These are phyloP conservation scores for Phalacrocorax brasilianus DNA, from an alignment of 2,113 vertebrate genomes.

Conservation along the genomic window DNA sequence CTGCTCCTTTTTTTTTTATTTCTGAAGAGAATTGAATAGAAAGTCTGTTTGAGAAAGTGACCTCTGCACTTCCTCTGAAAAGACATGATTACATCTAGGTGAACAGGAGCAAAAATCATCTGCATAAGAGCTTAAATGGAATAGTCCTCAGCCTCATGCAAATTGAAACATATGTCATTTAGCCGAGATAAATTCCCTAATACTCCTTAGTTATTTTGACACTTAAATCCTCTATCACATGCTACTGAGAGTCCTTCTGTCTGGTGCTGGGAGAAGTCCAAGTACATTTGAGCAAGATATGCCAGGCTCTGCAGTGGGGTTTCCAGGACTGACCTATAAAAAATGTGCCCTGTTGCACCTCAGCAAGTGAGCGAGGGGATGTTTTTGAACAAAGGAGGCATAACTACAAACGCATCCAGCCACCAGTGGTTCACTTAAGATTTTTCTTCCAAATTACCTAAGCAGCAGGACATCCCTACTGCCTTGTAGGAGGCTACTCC, in stretches of 20 bases:
- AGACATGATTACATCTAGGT: background rate
- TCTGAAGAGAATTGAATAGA: background rate
- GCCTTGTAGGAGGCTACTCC: background rate
- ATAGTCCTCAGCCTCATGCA: slow-evolving; percentile 10
- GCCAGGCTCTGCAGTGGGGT: background rate
- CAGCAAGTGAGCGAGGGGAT: background rate
- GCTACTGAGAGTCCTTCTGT: background rate
- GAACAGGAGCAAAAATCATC: slow-evolving; percentile 5
- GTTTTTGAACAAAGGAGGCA: background rate
- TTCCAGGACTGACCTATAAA: background rate
- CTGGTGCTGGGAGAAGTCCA: slow-evolving; percentile 2
- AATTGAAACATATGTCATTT: slow-evolving; percentile 59
- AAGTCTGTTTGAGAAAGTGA: background rate
- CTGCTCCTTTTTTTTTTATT: background rate
- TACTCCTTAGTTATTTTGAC: slow-evolving; percentile 53
- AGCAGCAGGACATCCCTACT: background rate
- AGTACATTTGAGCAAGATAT: background rate
- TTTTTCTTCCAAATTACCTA: background rate
- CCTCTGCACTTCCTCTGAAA: background rate
- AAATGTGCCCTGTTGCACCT: background rate
- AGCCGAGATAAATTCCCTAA: slow-evolving; percentile 55
- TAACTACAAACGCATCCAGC: background rate
- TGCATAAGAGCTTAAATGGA: slow-evolving; percentile 8
- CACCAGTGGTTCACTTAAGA: background rate
- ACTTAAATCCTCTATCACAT: slow-evolving; percentile 11